Evolutionary conservation across 1,140 invertebrate genomes (phyloP), one percentile per base, ranked within the genome.

Genomic region (Hetaerina americana): DNA sequence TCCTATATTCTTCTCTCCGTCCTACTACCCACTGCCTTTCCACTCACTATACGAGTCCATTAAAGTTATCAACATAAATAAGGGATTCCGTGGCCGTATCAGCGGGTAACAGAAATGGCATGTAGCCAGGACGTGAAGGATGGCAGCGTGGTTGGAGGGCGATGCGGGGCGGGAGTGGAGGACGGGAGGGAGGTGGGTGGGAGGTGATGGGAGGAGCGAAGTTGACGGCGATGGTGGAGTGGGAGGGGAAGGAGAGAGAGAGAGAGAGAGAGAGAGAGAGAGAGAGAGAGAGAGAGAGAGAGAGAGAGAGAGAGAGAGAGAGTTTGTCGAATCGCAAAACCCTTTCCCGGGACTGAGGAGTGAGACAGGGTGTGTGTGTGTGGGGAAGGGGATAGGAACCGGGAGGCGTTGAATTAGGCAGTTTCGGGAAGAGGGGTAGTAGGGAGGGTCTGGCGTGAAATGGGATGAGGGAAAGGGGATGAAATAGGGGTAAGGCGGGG

Each of bases 1-100:
- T n/a, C 10, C 22, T 5, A 57, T 18, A n/a, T 57, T 5, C 15
- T 57, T 12, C 40, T 57, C 2, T 18, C 22, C 40, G 3, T n/a
- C 40, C 15, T 3, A 12, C 40, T 12, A 3, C 22, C 40, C 40
- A 3, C 22, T 12, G 15, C 40, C 40, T 18, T 57, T n/a, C 40
- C 31, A 18, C 18, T 40, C 18, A 6, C 40, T 57, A 12, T n/a
- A 57, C 40, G 40, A 57, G 40, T 57, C 40, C 40, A 57, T 57
- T 57, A 57, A 57, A 57, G 40, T 57, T 57, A 57, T 57, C 40
- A 57, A 57, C 40, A 57, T 57, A 57, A 57, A 57, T 57, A 57
- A 57, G 40, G 40, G 40, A 57, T 57, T 10, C 22, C 40, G 40
- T 10, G 2, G 40, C 40, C 15, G 10, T 57, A 57, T 57, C 40